phyloP scores from a whole-genome alignment of 92 coral and sea anemone genomes.

The Bergia sp. region DNA sequence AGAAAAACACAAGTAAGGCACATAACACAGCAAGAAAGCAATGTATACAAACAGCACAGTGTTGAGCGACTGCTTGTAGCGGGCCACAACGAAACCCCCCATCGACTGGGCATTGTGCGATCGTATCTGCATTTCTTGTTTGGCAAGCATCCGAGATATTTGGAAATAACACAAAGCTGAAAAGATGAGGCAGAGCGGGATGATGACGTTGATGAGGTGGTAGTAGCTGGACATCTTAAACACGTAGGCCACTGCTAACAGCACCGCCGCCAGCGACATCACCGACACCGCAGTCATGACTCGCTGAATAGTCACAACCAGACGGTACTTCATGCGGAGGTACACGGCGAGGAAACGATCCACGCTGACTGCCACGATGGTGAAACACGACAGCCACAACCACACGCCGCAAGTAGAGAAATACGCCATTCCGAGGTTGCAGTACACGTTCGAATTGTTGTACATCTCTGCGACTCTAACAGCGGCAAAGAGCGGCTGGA shows the following conservation, averaged over 20 bases:
- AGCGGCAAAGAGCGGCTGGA: slow-evolving; percentile 33
- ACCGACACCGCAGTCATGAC: slow-evolving; percentile 11
- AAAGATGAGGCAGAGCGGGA: slow-evolving; percentile 21
- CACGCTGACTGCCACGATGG: slow-evolving; percentile 36
- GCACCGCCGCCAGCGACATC: slow-evolving; percentile 22
- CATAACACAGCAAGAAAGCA: slow-evolving; percentile 34
- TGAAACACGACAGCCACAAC: slow-evolving; percentile 36
- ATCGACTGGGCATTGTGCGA: slow-evolving; percentile 21
- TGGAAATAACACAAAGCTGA: slow-evolving; percentile 20
- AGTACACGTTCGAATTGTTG: background rate
- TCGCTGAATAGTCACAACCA: slow-evolving; percentile 21
- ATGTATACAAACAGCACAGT: slow-evolving; percentile 38
- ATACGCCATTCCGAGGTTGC: slow-evolving; percentile 41
- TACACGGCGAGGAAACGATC: slow-evolving; percentile 38
- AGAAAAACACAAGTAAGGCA: slow-evolving; percentile 28
- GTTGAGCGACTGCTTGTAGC: slow-evolving; percentile 42
- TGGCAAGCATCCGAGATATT: slow-evolving; percentile 23
- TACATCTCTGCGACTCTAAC: slow-evolving; percentile 32
- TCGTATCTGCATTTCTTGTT: slow-evolving; percentile 6
- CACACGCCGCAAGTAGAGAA: slow-evolving; percentile 39
- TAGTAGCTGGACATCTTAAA: slow-evolving; percentile 39
- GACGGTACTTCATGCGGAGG: slow-evolving; percentile 38
- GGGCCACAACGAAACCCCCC: slow-evolving; percentile 31
- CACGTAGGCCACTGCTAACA: slow-evolving; percentile 38
- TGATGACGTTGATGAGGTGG: slow-evolving; percentile 30